These are phyloP conservation scores for Boulengerochromis microlepis DNA, from an alignment of 2,113 vertebrate species.

Conservation along the genomic window DNA sequence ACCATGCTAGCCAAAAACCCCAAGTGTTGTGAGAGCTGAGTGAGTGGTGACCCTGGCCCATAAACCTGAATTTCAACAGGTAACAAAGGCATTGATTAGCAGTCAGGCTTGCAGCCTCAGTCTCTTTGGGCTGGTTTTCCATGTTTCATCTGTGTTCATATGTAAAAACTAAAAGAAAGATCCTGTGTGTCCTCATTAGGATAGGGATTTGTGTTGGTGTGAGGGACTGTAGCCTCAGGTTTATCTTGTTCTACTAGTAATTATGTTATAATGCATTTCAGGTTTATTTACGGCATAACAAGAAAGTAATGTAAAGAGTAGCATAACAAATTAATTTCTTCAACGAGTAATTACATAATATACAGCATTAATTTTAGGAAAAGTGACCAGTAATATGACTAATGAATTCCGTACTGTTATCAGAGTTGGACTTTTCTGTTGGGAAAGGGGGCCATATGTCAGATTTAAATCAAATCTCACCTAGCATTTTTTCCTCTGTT, in stretches of 20 bases:
- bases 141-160: background rate
- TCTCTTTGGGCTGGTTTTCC: background rate
- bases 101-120: background rate
- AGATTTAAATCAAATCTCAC: background rate
- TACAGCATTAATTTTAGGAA: background rate
- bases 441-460: background rate
- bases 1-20: background rate
- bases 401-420: background rate
- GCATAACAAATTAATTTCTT: background rate
- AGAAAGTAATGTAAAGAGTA: background rate
- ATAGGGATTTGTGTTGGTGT: background rate
- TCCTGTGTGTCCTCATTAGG: background rate
- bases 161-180: background rate
- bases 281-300: background rate
- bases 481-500: background rate
- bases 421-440: background rate
- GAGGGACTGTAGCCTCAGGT: background rate
- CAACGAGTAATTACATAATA: background rate
- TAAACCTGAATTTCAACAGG: background rate
- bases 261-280: background rate
- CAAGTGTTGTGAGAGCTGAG: background rate
- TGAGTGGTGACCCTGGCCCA: background rate
- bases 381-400: background rate
- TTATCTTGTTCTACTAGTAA: background rate
- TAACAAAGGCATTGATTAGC: background rate